Conservation (phyloP, 1,140 invertebrate genomes). For the Halyomorpha halys region DNA sequence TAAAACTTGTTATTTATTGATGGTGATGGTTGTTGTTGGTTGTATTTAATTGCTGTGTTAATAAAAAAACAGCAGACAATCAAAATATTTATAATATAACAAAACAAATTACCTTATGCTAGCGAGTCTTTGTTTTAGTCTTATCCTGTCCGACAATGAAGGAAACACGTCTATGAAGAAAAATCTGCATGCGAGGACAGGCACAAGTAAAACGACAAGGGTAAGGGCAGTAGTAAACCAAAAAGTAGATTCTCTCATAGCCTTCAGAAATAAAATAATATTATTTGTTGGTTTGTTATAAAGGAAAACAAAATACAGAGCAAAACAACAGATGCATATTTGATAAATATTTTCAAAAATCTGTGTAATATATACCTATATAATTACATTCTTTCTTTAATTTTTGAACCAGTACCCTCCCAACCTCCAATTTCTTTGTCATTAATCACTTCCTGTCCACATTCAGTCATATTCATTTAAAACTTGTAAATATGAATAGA, state of each 20-base stretch:
- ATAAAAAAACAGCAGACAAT: no score
- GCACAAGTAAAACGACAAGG: slow-evolving; percentile 74
- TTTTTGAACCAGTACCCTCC: no score
- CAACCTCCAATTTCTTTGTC: no score
- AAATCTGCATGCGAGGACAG: slow-evolving; percentile 88
- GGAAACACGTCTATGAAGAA: slow-evolving; percentile 81
- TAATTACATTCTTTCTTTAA: no score
- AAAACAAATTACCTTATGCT: slow-evolving; percentile 18
- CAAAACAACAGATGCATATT: slow-evolving; percentile 12
- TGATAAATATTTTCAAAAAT: slow-evolving; percentile 4
- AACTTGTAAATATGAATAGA: no score
- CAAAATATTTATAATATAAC: no score
- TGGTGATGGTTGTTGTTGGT: no score
- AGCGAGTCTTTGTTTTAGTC: slow-evolving; percentile 67
- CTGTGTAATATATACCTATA: no score
- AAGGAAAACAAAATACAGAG: neutral
- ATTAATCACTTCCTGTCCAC: no score
- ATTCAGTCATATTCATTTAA: no score
- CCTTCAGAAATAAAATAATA: slow-evolving; percentile 38
- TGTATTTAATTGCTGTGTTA: no score
- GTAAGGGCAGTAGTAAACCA: slow-evolving; percentile 92
- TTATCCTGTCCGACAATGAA: slow-evolving; percentile 81
- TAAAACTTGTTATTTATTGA: no score
- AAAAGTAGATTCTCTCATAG: slow-evolving; percentile 80
- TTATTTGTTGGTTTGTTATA: neutral